phyloP scores from a whole-genome alignment of 2,113 vertebrate genomes.

The Notarius lentiginosus region DNA sequence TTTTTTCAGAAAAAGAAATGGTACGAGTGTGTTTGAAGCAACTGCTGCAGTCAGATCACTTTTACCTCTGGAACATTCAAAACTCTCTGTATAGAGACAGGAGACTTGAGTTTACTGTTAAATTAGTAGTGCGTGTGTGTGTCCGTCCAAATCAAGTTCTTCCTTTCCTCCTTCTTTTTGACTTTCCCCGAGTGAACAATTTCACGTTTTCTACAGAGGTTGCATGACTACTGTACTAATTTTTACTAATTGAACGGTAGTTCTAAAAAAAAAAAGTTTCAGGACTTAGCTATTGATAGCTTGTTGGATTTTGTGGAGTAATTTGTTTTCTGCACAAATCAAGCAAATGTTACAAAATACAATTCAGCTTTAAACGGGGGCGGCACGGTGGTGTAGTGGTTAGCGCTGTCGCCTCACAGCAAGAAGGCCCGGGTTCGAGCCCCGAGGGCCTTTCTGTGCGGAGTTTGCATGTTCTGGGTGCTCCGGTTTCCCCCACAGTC shows the following conservation, averaged over 20 bases:
- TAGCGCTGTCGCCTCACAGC: too few relatives aligned
- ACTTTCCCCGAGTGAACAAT: background rate
- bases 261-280: background rate
- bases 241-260: background rate
- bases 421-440: too few relatives aligned
- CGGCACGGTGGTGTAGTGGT: too few relatives aligned
- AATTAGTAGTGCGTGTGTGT: slow-evolving; percentile 9
- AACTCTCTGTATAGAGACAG: background rate
- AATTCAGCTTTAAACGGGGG: background rate
- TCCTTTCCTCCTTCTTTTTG: background rate
- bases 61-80: background rate
- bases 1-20: background rate
- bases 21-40: background rate
- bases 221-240: background rate
- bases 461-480: too few relatives aligned
- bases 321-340: background rate
- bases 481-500: too few relatives aligned
- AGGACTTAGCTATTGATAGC: background rate
- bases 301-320: background rate
- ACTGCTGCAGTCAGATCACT: slow-evolving; percentile 1
- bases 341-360: background rate
- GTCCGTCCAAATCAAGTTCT: slow-evolving; percentile 10
- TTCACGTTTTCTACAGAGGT: background rate
- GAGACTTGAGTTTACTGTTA: slow-evolving; percentile 3
- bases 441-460: too few relatives aligned